Evolutionary conservation across 2,888 invertebrate species (phyloP).

Genomic region (Amphipoea lucens): DNA sequence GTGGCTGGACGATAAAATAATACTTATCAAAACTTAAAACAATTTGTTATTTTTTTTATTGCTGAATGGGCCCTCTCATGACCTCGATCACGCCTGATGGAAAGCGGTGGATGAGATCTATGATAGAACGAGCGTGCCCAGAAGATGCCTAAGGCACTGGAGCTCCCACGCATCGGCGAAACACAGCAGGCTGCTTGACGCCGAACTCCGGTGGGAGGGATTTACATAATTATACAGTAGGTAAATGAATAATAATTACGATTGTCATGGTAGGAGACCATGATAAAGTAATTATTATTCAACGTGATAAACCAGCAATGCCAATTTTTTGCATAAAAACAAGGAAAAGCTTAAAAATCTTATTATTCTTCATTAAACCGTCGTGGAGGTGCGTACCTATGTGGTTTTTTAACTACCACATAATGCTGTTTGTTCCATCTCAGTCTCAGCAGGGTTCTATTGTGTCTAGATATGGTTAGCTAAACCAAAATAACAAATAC

Average conservation of each 20-base stretch:
- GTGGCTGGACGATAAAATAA: background rate
- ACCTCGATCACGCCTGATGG: too few species aligned
- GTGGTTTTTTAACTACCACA: background rate
- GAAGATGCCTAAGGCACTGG: too few species aligned
- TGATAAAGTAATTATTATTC: background rate
- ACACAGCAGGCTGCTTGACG: too few species aligned
- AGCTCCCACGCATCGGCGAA: too few species aligned
- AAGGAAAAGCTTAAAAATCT: background rate
- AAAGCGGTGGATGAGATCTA: too few species aligned
- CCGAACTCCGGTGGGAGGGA: background rate
- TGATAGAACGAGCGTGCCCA: too few species aligned
- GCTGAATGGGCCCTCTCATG: too few species aligned
- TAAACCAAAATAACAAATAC: background rate
- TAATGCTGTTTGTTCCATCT: background rate
- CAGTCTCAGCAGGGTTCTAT: background rate
- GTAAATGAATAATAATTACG: background rate
- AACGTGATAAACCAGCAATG: background rate
- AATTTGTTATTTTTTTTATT: background rate
- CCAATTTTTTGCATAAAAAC: background rate
- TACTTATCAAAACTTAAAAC: background rate
- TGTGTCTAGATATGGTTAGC: background rate
- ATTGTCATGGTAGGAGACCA: background rate
- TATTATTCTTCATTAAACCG: background rate
- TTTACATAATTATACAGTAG: background rate
- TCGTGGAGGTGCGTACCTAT: background rate